These are phyloP conservation scores for Halcyon leucocephala DNA, from an alignment of 2,797 vertebrate genomes.

Conservation along the genomic window DNA sequence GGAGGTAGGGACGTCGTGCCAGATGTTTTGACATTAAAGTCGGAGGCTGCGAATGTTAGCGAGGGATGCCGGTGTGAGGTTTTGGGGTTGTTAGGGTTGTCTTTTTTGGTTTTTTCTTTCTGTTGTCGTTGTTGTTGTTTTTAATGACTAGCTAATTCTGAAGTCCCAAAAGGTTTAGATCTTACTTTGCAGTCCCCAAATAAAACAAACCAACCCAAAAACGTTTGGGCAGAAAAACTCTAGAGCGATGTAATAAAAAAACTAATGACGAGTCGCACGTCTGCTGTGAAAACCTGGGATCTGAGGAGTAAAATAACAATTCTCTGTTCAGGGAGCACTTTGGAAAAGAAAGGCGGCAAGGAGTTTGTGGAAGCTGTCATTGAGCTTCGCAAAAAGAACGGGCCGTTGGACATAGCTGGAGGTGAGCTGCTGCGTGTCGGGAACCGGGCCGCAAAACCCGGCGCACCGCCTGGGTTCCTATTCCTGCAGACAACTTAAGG, in stretches of 20 bases:
- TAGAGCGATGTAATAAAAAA: conserved; percentile 36
- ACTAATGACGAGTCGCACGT: conserved; percentile 3
- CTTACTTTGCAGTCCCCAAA: conserved; percentile 79
- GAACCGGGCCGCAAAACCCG: rapidly evolving
- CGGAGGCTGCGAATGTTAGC: neutral
- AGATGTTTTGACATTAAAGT: neutral
- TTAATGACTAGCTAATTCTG: conserved; percentile 53
- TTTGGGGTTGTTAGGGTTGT: conserved; percentile 67
- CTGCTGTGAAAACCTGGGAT: neutral
- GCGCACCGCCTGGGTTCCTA: rapidly evolving
- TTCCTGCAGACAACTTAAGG: neutral
- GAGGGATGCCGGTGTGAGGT: conserved; percentile 22
- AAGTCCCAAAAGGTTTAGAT: conserved; percentile 78
- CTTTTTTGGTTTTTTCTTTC: conserved; percentile 37
- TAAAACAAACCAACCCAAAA: neutral
- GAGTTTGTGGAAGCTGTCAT: conserved; percentile 91
- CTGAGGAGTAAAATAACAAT: conserved; percentile 42
- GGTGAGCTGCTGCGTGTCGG: conserved; percentile 79
- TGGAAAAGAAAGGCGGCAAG: conserved; percentile 97
- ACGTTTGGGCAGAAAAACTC: conserved; percentile 68
- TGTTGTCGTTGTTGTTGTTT: conserved; percentile 64
- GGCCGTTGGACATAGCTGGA: conserved; percentile 94
- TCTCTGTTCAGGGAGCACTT: conserved; percentile 87
- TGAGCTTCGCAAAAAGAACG: conserved; percentile 95
- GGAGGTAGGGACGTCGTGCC: conserved; percentile 46